Percentiles rank a stretch among this genome's conserved stretches.
These are phyloP conservation scores for Tipula vernalis DNA, from an alignment of 2,888 invertebrate genomes.

Conservation along the genomic window DNA sequence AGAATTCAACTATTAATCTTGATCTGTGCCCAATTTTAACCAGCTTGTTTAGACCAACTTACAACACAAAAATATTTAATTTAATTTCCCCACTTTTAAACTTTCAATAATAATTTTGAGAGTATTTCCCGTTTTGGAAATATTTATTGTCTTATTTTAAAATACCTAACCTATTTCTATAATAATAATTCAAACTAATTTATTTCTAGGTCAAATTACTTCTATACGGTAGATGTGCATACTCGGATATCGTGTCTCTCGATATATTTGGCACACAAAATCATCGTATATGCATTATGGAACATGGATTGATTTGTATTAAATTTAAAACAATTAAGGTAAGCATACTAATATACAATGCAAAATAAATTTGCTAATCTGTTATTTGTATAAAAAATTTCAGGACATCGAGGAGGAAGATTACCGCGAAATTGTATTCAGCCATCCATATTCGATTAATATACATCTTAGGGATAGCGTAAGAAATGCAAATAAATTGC, in stretches of 20 bases:
- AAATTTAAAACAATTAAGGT: background rate
- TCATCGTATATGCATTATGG: constrained; percentile 6
- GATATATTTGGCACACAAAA: background rate
- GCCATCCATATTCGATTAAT: background rate
- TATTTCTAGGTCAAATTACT: background rate
- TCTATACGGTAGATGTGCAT: background rate
- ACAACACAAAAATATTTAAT: too few species aligned
- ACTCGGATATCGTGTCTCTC: background rate
- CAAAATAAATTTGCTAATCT: background rate
- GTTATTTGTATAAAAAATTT: background rate
- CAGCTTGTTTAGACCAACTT: too few species aligned
- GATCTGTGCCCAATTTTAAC: too few species aligned
- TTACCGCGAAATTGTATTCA: background rate
- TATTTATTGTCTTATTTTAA: too few species aligned
- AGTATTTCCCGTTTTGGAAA: too few species aligned
- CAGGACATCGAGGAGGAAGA: background rate
- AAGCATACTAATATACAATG: background rate
- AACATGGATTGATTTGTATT: background rate
- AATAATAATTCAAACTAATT: too few species aligned
- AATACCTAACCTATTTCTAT: too few species aligned
- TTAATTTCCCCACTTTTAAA: too few species aligned
- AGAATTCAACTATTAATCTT: too few species aligned
- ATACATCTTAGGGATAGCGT: background rate
- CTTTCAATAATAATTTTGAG: too few species aligned
- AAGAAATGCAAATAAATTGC: background rate